Base-by-base conservation (phyloP, 2,888 invertebrate genomes). In the Galerucella nymphaeae region DNA sequence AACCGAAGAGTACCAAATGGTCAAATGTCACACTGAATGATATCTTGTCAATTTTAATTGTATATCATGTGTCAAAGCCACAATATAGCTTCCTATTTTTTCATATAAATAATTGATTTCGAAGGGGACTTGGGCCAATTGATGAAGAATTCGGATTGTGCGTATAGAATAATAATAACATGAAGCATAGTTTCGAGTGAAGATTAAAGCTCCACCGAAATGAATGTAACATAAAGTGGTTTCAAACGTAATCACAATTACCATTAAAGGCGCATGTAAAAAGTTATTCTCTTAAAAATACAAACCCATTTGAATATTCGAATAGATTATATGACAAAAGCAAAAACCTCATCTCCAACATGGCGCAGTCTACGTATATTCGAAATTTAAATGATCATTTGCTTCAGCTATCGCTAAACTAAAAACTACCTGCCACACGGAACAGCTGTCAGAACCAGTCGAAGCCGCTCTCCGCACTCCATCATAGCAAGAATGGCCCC, bases 41-140 rank as follows among this genome's bases (percentile, higher is more conserved):
- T 79, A 77, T 77, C 78, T 78, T 76, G 79, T 77, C 79, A 77
- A 75, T 77, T 77, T 78, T 75, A 78, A 78, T 77, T 74, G 76
- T 69, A 50, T 59, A 64, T 74, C 64, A 76, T 79, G 71, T 70
- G 76, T 79, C 77, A 70, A 30, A 67, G 41, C n/a, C 55, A 38
- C 42, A 66, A 53, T 55, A 59, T 53, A 50, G 16, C 42, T 58
- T 45, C 9, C 61, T 41, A 53, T 73, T 59, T 66, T 72, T 69
- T 69, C 20, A 14, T 41, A 63, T 62, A 63, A 63, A 70, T 63
- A 55, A 70, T 70, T 70, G 63, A 64, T 55, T 70, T 48, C 45
- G 45, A 16, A 18, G 20, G 38, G 38, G 30, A 11, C n/a, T 23
- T 6, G n/a, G 41, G 42, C 13, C n/a, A 18, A 18, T 57, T 55